Evolutionary conservation across 2,888 invertebrate species (phyloP).

Genomic region (Drosophila longiperda): DNA sequence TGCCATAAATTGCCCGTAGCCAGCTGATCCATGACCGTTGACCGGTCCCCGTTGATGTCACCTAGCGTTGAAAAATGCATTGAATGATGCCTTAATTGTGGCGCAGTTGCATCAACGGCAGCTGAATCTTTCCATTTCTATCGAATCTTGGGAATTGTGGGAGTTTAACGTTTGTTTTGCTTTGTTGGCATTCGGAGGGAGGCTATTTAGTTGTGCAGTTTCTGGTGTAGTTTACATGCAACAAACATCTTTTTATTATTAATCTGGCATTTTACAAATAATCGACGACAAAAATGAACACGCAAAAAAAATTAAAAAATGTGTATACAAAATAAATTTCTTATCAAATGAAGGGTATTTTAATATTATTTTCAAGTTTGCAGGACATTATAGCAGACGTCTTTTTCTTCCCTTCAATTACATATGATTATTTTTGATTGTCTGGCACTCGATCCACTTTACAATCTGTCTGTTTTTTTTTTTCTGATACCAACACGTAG

Average conservation of each 20-base stretch:
- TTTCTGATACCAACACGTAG: neutral
- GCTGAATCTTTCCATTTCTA: constrained; percentile 66
- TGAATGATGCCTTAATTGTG: constrained; percentile 81
- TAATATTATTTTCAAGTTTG: neutral
- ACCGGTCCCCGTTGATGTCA: constrained; percentile 34
- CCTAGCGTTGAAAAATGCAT: constrained; percentile 51
- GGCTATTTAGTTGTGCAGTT: constrained; percentile 31
- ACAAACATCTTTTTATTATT: neutral
- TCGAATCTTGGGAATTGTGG: constrained; percentile 63
- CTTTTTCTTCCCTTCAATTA: too few species aligned
- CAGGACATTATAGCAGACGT: too few species aligned
- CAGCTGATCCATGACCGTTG: constrained; percentile 44
- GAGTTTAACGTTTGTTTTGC: constrained; percentile 55
- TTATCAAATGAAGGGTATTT: neutral
- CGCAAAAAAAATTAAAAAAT: too few species aligned
- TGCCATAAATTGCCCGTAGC: constrained; percentile 70
- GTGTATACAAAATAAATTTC: neutral
- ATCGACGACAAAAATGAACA: neutral
- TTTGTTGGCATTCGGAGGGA: constrained; percentile 16
- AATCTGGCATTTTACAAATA: neutral
- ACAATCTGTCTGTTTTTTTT: too few species aligned
- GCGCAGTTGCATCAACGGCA: constrained; percentile 46
- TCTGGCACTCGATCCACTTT: neutral
- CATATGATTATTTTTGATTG: too few species aligned
- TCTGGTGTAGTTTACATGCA: constrained; percentile 43